Evolutionary conservation across 2,113 vertebrate genomes (phyloP).

Genomic region (Tragulus kanchil): DNA sequence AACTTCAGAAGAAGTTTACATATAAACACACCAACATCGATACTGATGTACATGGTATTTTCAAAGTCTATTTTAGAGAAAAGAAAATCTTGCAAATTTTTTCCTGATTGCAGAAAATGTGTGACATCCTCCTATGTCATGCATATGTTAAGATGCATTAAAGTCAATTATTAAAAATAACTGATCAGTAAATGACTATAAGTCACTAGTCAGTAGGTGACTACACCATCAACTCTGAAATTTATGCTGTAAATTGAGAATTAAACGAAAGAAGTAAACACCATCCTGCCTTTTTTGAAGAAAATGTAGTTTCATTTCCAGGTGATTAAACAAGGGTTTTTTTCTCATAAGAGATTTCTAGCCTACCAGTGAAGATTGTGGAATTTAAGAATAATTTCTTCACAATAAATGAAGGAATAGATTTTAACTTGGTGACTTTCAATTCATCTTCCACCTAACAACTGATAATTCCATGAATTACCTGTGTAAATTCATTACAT

Average conservation of each 20-base stretch:
- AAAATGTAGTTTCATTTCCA: not conserved
- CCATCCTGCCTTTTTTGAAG: not conserved
- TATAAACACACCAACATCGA: not conserved
- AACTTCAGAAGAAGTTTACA: not conserved
- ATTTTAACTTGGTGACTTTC: not conserved
- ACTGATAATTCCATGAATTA: not conserved
- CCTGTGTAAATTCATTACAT: not conserved
- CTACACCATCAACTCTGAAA: not conserved
- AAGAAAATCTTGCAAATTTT: not conserved
- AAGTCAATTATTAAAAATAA: not conserved
- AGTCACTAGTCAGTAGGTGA: not conserved
- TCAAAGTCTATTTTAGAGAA: not conserved
- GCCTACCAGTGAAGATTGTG: not conserved
- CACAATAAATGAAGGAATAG: not conserved
- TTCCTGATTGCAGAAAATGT: not conserved
- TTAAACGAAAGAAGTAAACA: slow-evolving; percentile 20
- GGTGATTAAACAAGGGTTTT: not conserved
- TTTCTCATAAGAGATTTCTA: not conserved
- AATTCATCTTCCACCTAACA: not conserved
- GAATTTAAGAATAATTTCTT: slow-evolving; percentile 32
- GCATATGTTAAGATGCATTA: not conserved
- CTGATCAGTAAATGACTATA: not conserved
- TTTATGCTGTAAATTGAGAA: not conserved
- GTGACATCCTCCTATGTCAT: not conserved
- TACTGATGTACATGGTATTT: not conserved